phyloP scores from a whole-genome alignment of 2,888 invertebrate genomes.

The Heliconius ismenius region DNA sequence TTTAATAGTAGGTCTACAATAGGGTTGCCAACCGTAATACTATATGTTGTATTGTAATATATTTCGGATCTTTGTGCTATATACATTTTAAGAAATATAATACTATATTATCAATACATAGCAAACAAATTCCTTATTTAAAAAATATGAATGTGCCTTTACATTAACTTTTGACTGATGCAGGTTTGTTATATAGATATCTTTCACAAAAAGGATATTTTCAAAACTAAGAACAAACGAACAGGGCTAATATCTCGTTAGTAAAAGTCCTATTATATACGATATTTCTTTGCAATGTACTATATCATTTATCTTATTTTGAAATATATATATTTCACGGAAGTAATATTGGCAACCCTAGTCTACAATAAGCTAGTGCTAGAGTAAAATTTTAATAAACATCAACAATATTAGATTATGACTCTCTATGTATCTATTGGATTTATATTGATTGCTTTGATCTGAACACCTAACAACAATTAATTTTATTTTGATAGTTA shows the following conservation, averaged over 20 bases:
- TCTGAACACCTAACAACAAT: background rate
- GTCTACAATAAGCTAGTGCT: slow-evolving; percentile 30
- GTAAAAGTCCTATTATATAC: background rate
- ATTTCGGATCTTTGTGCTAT: background rate
- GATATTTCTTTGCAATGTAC: background rate
- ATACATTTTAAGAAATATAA: background rate
- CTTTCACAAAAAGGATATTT: background rate
- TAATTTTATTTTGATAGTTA: slow-evolving; percentile 1
- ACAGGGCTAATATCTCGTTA: background rate
- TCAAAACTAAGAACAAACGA: background rate
- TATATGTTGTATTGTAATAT: background rate
- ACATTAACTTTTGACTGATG: background rate
- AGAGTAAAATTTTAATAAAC: slow-evolving; percentile 16
- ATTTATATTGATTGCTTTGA: slow-evolving; percentile 29
- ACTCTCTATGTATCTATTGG: slow-evolving; percentile 28
- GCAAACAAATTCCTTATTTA: background rate
- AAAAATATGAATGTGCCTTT: background rate
- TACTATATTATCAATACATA: background rate
- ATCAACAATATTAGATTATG: slow-evolving; percentile 26
- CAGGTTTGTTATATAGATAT: background rate
- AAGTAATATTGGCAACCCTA: background rate
- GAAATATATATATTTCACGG: background rate
- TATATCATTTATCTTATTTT: background rate
- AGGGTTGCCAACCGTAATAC: background rate
- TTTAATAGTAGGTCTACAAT: slow-evolving; percentile 27